phyloP scores from a whole-genome alignment of 1,140 invertebrate species.

The Drosophila willistoni region DNA sequence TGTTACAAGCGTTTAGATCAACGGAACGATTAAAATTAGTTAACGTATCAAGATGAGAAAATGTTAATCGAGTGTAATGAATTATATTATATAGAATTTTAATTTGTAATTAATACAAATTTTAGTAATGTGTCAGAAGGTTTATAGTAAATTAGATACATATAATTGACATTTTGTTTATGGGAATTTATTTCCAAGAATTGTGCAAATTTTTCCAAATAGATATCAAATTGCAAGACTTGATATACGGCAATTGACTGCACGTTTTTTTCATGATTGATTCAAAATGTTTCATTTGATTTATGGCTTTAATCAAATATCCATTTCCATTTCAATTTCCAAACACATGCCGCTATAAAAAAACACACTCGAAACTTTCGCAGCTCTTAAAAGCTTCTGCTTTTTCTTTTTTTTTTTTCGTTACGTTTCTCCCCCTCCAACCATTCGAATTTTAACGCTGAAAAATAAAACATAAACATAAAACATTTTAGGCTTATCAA shows the following conservation, averaged over 20 bases:
- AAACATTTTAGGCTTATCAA: conserved; percentile 53
- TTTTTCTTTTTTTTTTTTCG: background rate
- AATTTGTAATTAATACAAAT: no score
- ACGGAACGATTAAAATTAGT: background rate
- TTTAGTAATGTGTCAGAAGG: no score
- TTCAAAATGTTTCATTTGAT: background rate
- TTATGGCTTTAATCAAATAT: conserved; percentile 6
- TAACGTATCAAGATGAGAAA: background rate
- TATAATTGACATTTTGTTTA: no score
- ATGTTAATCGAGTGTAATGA: background rate
- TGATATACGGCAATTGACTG: background rate
- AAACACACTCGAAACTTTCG: background rate
- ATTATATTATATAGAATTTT: no score
- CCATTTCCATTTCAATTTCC: conserved; percentile 5
- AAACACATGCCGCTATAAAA: background rate
- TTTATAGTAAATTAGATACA: no score
- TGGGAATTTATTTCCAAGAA: no score
- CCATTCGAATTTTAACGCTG: background rate
- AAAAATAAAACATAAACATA: conserved; percentile 52
- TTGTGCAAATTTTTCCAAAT: no score
- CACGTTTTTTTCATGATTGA: background rate
- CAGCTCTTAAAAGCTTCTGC: conserved; percentile 19
- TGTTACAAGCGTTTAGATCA: conserved; percentile 33
- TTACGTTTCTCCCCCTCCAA: no score
- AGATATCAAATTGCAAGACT: background rate